Evolutionary conservation across 2,888 invertebrate species (phyloP), one percentile per base, ranked within the genome.

Genomic region (Dorcus hopei): DNA sequence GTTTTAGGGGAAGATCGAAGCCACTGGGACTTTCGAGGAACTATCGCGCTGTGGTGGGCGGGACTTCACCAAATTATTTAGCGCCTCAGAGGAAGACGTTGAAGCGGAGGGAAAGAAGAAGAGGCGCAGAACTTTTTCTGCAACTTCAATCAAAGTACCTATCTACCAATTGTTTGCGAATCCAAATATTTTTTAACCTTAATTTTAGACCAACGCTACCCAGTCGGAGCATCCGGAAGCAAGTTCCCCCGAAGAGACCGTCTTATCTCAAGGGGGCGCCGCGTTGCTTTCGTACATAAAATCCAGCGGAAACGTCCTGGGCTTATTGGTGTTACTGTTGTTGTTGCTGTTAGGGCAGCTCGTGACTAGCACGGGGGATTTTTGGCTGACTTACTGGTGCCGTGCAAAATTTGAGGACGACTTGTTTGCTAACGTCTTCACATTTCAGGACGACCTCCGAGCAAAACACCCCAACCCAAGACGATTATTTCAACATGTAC

Each of bases 311-410:
- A 83, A 85, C 26, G 77, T 82, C 69, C 72, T 80, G 5, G 73
- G 84, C 49, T 74, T 90, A n/a, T 33, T 82, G 0, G 66, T 83
- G 5, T 82, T 89, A 3, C 26, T 84, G 0, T 26, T 87, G 0
- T 74, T 85, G 39, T 80, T 88, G 54, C 63, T 91, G 19, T 63
- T 86, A 5, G 89, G 89, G 3, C 92, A 93, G 77, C 73, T 84
- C 19, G 77, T 87, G 51, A 88, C 87, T 54, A 89, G 90, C 41
- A 82, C 85, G 53, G 82, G 85, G 49, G 93, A 93, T 75, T 87
- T 89, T 71, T 92, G 90, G 89, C 82, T 93, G 0, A 87, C 87
- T 1, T 77, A 84, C 68, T 93, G 93, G 93, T 91, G 77, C 77
- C 3, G 26, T 6, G 5, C 26, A 33, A 33, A 33, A 6, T 33